Evolutionary conservation across 2,113 vertebrate genomes (phyloP).

Genomic region (Varanus salvator): DNA sequence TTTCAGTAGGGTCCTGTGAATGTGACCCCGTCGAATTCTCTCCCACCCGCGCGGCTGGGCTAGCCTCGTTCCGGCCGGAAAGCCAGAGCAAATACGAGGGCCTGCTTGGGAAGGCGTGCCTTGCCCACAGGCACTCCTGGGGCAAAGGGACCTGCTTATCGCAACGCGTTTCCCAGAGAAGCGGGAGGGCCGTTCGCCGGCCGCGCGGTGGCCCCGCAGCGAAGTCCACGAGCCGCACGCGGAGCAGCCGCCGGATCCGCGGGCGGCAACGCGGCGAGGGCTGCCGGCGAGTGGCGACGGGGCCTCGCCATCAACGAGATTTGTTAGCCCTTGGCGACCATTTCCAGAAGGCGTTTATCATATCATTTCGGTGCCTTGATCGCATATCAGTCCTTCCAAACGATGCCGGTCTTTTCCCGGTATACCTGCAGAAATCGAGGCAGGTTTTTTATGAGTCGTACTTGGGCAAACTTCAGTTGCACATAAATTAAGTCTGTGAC

Average conservation of each 20-base stretch:
- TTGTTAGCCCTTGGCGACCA: background rate
- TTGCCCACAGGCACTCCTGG: background rate
- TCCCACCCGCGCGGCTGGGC: background rate
- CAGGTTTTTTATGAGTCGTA: too few relatives aligned
- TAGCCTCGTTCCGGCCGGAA: background rate
- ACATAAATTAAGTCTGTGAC: background rate
- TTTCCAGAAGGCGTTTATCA: background rate
- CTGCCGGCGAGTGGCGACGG: background rate
- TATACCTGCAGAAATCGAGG: background rate
- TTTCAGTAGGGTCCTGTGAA: too few relatives aligned
- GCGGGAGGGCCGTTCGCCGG: background rate
- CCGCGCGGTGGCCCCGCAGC: background rate
- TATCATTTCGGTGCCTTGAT: background rate
- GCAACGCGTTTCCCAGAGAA: background rate
- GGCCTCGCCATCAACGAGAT: background rate
- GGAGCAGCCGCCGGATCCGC: too few relatives aligned
- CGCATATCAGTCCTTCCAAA: background rate
- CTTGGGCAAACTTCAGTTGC: too few relatives aligned
- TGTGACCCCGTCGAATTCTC: too few relatives aligned
- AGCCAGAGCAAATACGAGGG: background rate
- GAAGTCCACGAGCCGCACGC: background rate
- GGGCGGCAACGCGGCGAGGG: background rate
- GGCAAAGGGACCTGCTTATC: too few relatives aligned
- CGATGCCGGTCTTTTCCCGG: too few relatives aligned
- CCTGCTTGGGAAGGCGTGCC: background rate